Conservation (phyloP, 2,113 vertebrate genomes). For the Pandion haliaetus region DNA sequence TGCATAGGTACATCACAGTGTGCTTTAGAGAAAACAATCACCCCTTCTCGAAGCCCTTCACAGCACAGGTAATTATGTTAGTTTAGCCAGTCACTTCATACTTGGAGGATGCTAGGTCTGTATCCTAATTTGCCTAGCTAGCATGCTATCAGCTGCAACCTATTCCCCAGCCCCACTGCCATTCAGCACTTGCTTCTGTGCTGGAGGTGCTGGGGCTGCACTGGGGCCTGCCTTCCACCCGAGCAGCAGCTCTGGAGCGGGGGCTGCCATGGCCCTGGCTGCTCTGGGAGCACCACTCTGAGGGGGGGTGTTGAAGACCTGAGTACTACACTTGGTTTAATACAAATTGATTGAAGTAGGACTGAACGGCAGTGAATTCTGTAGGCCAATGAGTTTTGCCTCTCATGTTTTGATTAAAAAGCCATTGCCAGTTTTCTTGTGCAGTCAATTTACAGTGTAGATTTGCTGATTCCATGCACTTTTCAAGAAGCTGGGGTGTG, state of each 20-base stretch:
- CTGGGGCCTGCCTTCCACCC: neutral
- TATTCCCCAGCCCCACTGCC: neutral
- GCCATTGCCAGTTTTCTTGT: neutral
- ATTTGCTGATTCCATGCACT: neutral
- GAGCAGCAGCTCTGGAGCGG: neutral
- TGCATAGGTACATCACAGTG: neutral
- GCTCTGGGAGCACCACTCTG: neutral
- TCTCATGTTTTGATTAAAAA: neutral
- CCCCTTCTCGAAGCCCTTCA: neutral
- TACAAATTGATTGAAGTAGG: neutral
- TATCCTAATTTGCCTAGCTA: neutral
- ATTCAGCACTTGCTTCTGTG: neutral
- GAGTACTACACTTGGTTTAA: neutral
- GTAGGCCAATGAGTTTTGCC: neutral
- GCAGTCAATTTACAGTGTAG: slow-evolving; percentile 6
- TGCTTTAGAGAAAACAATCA: neutral
- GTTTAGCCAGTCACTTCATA: neutral
- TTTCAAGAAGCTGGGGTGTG: slow-evolving; percentile 7
- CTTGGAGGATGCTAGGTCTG: neutral
- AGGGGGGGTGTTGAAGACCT: neutral
- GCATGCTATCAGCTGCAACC: accelerated
- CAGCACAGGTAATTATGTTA: neutral
- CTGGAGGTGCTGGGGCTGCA: neutral
- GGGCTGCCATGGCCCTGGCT: neutral
- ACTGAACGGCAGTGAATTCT: neutral